A percentile compares a stretch with the other conserved stretches of the same genome.
Conservation (phyloP, 2,797 vertebrate species). For the Catostomus latipinnis region DNA sequence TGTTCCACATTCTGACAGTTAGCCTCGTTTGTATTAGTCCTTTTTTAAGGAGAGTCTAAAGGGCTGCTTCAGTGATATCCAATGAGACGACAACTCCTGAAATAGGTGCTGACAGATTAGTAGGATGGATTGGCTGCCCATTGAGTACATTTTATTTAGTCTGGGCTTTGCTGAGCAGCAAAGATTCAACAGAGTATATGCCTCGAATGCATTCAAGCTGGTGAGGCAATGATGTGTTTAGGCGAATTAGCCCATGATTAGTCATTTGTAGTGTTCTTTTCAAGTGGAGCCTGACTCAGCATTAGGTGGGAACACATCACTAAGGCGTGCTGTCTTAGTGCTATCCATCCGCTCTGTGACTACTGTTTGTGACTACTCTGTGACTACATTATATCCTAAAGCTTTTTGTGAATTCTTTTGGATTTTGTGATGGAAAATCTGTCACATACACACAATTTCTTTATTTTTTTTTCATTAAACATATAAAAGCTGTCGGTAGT, state of each 20-base stretch:
- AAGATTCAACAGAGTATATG: constrained; percentile 7
- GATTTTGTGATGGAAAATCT: too few relatives aligned
- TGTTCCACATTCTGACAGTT: background rate
- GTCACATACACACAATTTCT: too few relatives aligned
- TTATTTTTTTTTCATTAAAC: too few relatives aligned
- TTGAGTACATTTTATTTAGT: background rate
- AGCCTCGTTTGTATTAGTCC: background rate
- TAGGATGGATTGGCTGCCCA: background rate
- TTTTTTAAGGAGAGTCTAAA: background rate
- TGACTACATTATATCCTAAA: constrained; percentile 17
- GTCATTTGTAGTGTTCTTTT: constrained; percentile 49
- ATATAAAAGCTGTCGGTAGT: too few relatives aligned
- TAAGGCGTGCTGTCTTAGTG: constrained; percentile 50
- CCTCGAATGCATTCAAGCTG: constrained; percentile 36
- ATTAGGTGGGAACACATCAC: constrained; percentile 54
- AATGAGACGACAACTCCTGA: constrained; percentile 26
- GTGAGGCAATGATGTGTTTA: constrained; percentile 26
- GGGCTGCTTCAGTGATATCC: constrained; percentile 20
- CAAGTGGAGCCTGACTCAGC: constrained; percentile 58
- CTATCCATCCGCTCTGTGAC: constrained; percentile 28
- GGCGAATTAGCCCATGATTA: constrained; percentile 36
- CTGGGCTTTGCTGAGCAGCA: constrained; percentile 26
- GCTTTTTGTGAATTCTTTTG: background rate
- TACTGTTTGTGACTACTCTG: constrained; percentile 24
- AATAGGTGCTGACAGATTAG: constrained; percentile 45